Conservation (phyloP, 2,113 vertebrate genomes). For the Cololabis saira region DNA sequence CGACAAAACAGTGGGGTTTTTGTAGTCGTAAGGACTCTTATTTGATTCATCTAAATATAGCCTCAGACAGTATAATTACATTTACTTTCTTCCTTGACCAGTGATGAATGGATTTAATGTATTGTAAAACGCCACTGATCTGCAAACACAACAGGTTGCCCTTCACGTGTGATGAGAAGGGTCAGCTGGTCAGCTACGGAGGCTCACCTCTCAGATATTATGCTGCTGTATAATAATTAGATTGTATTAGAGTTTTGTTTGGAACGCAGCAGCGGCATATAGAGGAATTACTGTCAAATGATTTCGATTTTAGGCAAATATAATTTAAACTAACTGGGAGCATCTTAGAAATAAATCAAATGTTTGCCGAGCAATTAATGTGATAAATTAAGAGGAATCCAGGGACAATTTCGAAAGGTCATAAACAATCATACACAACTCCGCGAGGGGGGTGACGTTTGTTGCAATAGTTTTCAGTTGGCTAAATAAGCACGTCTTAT, state of each 20-base stretch:
- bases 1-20: constrained; percentile 8
- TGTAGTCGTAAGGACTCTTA: constrained; percentile 26
- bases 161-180: constrained; percentile 41
- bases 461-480: constrained; percentile 9
- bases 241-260: constrained; percentile 55
- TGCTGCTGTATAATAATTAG: constrained; percentile 36
- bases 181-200: constrained; percentile 6
- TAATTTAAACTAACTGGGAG: constrained; percentile 60
- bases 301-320: constrained; percentile 65
- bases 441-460: neutral
- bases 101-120: constrained; percentile 48
- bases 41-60: constrained; percentile 41
- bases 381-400: constrained; percentile 54
- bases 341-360: constrained; percentile 73
- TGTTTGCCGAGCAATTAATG: constrained; percentile 73
- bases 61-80: constrained; percentile 42
- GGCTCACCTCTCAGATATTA: constrained; percentile 39
- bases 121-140: constrained; percentile 48
- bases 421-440: constrained; percentile 16
- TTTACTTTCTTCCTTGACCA: constrained; percentile 52
- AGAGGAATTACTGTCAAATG: constrained; percentile 68
- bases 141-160: constrained; percentile 55
- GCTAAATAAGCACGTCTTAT: neutral
- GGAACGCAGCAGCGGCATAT: constrained; percentile 34
- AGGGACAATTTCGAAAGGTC: constrained; percentile 36